Conservation (phyloP, 35 echinoderm and acorn worm species). For the Anneissia japonica region DNA sequence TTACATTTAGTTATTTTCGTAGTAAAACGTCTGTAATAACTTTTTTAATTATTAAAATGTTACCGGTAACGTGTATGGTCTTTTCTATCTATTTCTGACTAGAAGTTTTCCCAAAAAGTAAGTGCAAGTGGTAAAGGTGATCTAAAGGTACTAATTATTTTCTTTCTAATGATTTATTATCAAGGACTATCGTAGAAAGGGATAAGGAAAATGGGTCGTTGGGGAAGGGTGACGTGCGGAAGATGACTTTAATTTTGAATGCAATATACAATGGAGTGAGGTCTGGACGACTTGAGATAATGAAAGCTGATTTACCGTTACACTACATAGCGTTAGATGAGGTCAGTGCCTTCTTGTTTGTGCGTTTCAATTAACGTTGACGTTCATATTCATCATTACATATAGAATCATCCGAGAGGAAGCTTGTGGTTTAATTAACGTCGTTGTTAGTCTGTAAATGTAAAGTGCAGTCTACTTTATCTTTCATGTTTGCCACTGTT, state of each 20-base stretch:
- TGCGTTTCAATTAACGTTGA: too few relatives aligned
- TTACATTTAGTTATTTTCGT: neutral
- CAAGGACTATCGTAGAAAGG: conserved; percentile 3
- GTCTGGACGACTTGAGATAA: conserved; percentile 57
- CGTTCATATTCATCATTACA: too few relatives aligned
- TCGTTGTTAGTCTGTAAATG: too few relatives aligned
- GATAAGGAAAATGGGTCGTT: conserved; percentile 35
- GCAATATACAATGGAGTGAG: conserved; percentile 54
- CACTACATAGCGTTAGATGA: conserved; percentile 71
- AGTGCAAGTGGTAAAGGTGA: neutral
- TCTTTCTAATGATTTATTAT: neutral
- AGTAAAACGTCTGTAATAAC: neutral
- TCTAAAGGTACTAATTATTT: neutral
- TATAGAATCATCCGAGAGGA: too few relatives aligned
- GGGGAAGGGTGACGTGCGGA: conserved; percentile 31
- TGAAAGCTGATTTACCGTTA: conserved; percentile 76
- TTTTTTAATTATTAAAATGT: neutral
- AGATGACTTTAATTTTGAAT: conserved; percentile 57
- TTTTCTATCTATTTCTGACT: neutral
- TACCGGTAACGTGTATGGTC: neutral
- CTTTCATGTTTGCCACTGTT: too few relatives aligned
- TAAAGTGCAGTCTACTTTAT: too few relatives aligned
- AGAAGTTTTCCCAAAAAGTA: neutral
- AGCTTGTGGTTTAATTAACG: too few relatives aligned
- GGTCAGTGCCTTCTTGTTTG: conserved; percentile 31